These are phyloP conservation scores for Temnothorax ravouxi DNA, from an alignment of 2,888 invertebrate genomes.

Conservation along the genomic window DNA sequence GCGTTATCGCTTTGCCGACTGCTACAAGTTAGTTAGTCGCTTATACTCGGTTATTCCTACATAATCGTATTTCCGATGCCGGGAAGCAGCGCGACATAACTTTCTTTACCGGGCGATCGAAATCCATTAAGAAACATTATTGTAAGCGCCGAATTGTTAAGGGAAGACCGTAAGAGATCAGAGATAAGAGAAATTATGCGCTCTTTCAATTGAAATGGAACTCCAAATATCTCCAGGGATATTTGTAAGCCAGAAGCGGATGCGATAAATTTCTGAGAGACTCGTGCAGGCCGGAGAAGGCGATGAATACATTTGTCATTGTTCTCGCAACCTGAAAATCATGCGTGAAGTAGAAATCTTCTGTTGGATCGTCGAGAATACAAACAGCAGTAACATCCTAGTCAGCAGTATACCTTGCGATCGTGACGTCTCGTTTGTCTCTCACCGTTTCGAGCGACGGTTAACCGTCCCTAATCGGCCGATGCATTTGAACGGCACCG, in stretches of 20 bases:
- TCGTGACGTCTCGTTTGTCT: conserved; percentile 46
- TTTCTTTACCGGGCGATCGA: neutral
- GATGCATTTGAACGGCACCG: conserved; percentile 43
- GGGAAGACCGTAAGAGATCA: neutral
- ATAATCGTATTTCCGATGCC: conserved; percentile 46
- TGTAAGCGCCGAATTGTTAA: neutral
- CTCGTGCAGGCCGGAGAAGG: no score
- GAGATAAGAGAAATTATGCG: conserved; percentile 13
- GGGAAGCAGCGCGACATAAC: neutral
- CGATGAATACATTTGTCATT: conserved; percentile 5
- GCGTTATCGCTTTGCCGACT: conserved; percentile 64
- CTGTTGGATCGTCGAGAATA: conserved; percentile 32
- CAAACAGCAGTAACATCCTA: conserved; percentile 38
- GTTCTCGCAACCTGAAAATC: conserved; percentile 5
- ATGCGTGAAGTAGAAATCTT: conserved; percentile 25
- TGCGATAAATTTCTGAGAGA: conserved; percentile 6
- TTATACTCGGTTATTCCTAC: conserved; percentile 49
- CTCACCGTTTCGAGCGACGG: conserved; percentile 5
- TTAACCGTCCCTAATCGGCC: conserved; percentile 46
- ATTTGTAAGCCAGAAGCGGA: neutral
- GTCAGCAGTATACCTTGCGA: conserved; percentile 20
- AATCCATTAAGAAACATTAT: conserved; percentile 12
- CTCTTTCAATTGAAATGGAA: neutral
- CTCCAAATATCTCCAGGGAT: neutral
- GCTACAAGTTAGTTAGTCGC: conserved; percentile 61